These are phyloP conservation scores for Petrophora chlorosata DNA, from an alignment of 2,888 invertebrate genomes.

Conservation along the genomic window DNA sequence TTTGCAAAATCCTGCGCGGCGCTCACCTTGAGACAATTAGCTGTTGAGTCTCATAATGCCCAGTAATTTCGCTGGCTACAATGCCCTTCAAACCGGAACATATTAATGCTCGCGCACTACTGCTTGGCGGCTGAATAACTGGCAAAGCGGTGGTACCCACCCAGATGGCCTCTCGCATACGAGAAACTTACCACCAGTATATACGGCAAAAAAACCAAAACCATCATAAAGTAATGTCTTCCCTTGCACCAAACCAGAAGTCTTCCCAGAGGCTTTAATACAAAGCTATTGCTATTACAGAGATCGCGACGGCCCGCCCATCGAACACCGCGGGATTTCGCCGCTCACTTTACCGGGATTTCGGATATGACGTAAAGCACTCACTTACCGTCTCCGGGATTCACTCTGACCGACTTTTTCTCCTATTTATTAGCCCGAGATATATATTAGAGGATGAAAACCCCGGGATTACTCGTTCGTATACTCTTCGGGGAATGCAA, in stretches of 20 bases:
- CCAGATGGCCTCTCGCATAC: background rate
- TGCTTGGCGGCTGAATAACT: too few species aligned
- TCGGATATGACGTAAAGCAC: slow-evolving; percentile 83
- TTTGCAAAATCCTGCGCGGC: too few species aligned
- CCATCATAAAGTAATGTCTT: background rate
- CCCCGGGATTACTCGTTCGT: slow-evolving; percentile 56
- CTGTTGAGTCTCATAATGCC: too few species aligned
- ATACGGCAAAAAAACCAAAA: too few species aligned
- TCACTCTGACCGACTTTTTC: slow-evolving; percentile 76
- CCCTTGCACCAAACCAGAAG: slow-evolving; percentile 70
- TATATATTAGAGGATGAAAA: slow-evolving; percentile 69
- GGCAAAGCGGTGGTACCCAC: background rate
- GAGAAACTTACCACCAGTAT: too few species aligned
- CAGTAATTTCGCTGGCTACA: too few species aligned
- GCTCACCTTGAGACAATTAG: too few species aligned
- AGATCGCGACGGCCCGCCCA: slow-evolving; percentile 76
- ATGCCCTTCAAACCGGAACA: too few species aligned
- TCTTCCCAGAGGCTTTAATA: slow-evolving; percentile 79
- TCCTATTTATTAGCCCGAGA: slow-evolving; percentile 77
- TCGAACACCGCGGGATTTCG: slow-evolving; percentile 78
- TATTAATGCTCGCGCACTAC: too few species aligned
- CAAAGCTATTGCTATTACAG: slow-evolving; percentile 83
- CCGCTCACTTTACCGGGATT: slow-evolving; percentile 82
- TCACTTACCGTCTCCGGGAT: slow-evolving; percentile 66
- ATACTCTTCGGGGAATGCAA: slow-evolving; percentile 63